These are phyloP conservation scores for Cephus nigrinus DNA, from an alignment of 2,888 invertebrate genomes.

Conservation along the genomic window DNA sequence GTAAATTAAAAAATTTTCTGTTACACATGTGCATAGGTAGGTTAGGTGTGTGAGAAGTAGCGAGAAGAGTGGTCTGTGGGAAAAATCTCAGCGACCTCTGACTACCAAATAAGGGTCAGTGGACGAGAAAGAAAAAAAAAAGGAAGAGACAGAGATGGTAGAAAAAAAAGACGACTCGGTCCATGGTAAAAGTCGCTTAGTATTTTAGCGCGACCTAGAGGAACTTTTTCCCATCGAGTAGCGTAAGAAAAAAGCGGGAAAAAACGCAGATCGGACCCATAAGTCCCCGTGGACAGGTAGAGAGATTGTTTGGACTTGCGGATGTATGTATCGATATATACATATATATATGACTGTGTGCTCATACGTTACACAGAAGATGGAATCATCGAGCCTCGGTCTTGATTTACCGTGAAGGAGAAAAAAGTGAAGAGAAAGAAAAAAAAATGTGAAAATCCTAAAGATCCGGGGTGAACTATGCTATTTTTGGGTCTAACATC, in stretches of 20 bases:
- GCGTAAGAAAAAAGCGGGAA: background rate
- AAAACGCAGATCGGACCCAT: background rate
- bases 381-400: background rate
- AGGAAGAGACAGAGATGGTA: slow-evolving; percentile 18
- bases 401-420: background rate
- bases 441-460: slow-evolving; percentile 38
- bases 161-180: slow-evolving; percentile 8
- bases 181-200: slow-evolving; percentile 1
- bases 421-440: slow-evolving; percentile 24
- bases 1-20: background rate
- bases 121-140: slow-evolving; percentile 30
- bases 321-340: background rate
- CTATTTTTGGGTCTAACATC: slow-evolving; percentile 32
- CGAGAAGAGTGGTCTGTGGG: background rate
- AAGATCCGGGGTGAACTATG: slow-evolving; percentile 29
- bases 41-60: background rate
- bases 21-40: background rate
- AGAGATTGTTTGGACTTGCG: background rate
- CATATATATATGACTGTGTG: background rate
- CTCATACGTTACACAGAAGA: background rate
- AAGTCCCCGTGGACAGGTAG: slow-evolving; percentile 9
- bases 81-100: background rate
- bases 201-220: background rate
- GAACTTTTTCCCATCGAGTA: slow-evolving; percentile 1
- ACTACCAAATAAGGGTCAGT: slow-evolving; percentile 10